Evolutionary conservation across 2,888 invertebrate genomes (phyloP), one percentile per base, ranked within the genome.

Genomic region (Lissocephala sabroskyi): DNA sequence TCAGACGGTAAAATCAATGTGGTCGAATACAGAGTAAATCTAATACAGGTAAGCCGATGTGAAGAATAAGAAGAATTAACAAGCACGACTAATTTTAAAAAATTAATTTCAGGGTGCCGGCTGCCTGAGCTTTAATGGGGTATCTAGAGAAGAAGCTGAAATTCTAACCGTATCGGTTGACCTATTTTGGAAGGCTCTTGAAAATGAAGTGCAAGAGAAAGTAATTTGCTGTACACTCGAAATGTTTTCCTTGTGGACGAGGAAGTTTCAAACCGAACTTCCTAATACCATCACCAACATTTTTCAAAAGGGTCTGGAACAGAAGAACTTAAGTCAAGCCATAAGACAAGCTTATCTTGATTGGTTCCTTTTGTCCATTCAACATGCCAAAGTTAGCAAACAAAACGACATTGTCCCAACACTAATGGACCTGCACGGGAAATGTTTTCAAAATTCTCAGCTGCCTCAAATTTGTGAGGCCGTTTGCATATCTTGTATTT

Each of bases 131-230:
- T 87, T 86, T 52, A 91, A 95, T 76, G 87, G 88, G 2, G 90
- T 93, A 6, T 81, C 87, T n/a, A n/a, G n/a, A n/a, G n/a, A n/a
- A n/a, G n/a, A n/a, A n/a, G n/a, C 89, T 33, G 81, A 84, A 42
- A 82, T 91, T 45, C 87, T 92, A 49, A 86, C 88, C 55, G 86
- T 86, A 37, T 91, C 90, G 2, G 86, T 88, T 1, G 87, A 89
- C 30, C 88, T 91, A 68, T 91, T 94, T 80, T 86, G 92, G 18
- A 92, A 92, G 81, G 90, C 94, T 33, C 86, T 97, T 33, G 94
- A 94, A 77, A 87, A 88, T 41, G 97, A 98, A 88, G 94, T 94
- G 26, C 96, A 97, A 82, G 97, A 98, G 84, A 94, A 94, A 78
- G 96, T 95, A 1, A 85, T 97, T 44, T 89, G 93, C 56, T 91